Evolutionary conservation across 1,140 invertebrate genomes (phyloP).

Genomic region (Drosophila navojoa): DNA sequence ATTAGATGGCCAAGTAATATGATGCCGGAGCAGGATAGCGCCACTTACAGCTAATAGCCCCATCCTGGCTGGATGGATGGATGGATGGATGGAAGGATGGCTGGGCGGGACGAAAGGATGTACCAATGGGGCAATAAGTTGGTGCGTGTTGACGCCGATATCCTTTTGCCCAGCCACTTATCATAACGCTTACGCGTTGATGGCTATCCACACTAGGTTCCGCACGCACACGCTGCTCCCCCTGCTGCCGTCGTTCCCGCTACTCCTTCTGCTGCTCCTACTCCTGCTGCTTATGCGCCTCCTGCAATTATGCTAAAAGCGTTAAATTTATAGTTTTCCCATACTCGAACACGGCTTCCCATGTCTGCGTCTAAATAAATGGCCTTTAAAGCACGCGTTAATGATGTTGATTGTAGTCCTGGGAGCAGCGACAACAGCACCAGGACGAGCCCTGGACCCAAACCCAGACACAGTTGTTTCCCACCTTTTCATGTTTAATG

Average conservation of each 20-base stretch:
- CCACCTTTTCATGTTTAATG: constrained; percentile 63
- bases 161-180: constrained; percentile 66
- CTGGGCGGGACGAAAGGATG: constrained; percentile 12
- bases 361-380: constrained; percentile 71
- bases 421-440: constrained; percentile 33
- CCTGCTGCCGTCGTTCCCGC: constrained; percentile 20
- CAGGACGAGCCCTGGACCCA: constrained; percentile 4
- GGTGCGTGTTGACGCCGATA: constrained; percentile 68
- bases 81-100: too few relatives aligned
- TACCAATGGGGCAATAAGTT: constrained; percentile 60
- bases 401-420: constrained; percentile 77
- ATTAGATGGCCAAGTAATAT: constrained; percentile 63
- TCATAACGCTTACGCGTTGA: constrained; percentile 65
- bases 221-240: constrained; percentile 61
- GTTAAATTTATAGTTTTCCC: constrained; percentile 77
- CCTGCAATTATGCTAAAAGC: constrained; percentile 79
- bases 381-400: constrained; percentile 80
- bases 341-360: constrained; percentile 53
- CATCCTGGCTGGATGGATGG: too few relatives aligned
- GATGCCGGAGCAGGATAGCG: constrained; percentile 52
- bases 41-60: constrained; percentile 27
- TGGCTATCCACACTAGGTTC: constrained; percentile 12
- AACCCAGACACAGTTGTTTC: neutral
- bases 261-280: too few relatives aligned
- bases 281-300: neutral